Base-by-base conservation (phyloP, 2,888 invertebrate species). In the Lasioglossum calceatum region DNA sequence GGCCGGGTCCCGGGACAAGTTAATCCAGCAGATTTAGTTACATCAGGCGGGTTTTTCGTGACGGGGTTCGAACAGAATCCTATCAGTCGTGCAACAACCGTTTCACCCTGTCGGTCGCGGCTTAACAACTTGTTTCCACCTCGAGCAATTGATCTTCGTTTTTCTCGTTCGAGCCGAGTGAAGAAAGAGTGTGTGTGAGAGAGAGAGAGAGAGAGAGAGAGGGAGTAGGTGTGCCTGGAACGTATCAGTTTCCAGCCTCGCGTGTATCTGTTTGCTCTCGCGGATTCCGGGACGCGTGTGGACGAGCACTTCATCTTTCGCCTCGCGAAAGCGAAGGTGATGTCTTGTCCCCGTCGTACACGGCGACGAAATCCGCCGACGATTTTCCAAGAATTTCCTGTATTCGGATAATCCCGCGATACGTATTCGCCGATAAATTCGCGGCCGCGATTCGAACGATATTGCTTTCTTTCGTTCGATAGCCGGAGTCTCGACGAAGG, bases 241-340 rank as follows among this genome's bases (percentile, higher is more conserved):
- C 84, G 79, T 58, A 72, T 74, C 58, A 7, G 74, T 84, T 79
- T 79, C 84, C 85, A 79, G 47, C 54, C 79, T 75, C 71, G 27
- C 39, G 71, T 54, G 39, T 71, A 78, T 77, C 44, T 54, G 42
- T 27, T 84, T 79, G 44, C 64, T 76, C 64, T 23, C 27, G 80
- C 44, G n/a, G 61, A 72, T 75, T 78, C 67, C 70, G 32, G 75
- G 75, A 61, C 79, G 47, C 67, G 77, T 75, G 73, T 75, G 75
- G 67, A 87, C 67, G 83, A 50, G 83, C 84, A 81, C 74, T 84
- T 80, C 84, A 72, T 85, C 87, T 77, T 82, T 64, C 72, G 74
- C 71, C 54, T 64, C 64, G 74, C 67, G 85, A 86, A 79, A 82
- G 79, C 80, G 86, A 87, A 86, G 64, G 77, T 82, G 81, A 12